phyloP scores from a whole-genome alignment of 2,888 invertebrate genomes.

The Quadriops clusia region DNA sequence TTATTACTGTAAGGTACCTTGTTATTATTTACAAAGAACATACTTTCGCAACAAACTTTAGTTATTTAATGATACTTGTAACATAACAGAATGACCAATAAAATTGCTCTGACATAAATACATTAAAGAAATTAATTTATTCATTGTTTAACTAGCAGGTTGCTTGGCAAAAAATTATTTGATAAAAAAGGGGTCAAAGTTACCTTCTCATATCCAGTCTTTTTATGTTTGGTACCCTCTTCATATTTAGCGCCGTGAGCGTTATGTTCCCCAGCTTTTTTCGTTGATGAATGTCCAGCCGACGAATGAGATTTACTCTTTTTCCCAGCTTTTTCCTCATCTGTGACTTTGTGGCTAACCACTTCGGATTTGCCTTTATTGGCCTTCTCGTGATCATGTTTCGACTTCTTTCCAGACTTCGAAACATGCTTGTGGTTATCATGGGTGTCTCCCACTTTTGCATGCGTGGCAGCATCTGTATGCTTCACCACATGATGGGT shows the following conservation, averaged over 20 bases:
- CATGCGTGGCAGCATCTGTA: too few relatives aligned
- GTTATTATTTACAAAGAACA: too few relatives aligned
- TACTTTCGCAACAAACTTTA: too few relatives aligned
- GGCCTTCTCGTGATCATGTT: conserved; percentile 27
- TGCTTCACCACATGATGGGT: too few relatives aligned
- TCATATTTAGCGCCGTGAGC: conserved; percentile 27
- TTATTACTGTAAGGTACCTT: too few relatives aligned
- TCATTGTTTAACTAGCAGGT: too few relatives aligned
- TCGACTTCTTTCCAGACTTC: conserved; percentile 22
- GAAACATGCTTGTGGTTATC: conserved; percentile 18
- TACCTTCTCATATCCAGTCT: conserved; percentile 30
- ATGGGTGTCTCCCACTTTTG: conserved; percentile 18
- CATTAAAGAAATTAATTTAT: too few relatives aligned
- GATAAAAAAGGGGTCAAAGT: too few relatives aligned
- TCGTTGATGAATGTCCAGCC: conserved; percentile 23
- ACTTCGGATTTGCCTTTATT: conserved; percentile 25
- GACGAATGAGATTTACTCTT: conserved; percentile 26
- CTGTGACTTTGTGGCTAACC: conserved; percentile 25
- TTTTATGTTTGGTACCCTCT: conserved; percentile 27
- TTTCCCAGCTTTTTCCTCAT: conserved; percentile 29
- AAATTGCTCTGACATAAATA: too few relatives aligned
- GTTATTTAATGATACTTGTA: too few relatives aligned
- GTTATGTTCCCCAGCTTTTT: conserved; percentile 24
- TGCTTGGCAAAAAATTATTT: too few relatives aligned
- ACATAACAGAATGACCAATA: too few relatives aligned